phyloP scores from a whole-genome alignment of 2,113 vertebrate genomes.

The Chaetura pelagica region DNA sequence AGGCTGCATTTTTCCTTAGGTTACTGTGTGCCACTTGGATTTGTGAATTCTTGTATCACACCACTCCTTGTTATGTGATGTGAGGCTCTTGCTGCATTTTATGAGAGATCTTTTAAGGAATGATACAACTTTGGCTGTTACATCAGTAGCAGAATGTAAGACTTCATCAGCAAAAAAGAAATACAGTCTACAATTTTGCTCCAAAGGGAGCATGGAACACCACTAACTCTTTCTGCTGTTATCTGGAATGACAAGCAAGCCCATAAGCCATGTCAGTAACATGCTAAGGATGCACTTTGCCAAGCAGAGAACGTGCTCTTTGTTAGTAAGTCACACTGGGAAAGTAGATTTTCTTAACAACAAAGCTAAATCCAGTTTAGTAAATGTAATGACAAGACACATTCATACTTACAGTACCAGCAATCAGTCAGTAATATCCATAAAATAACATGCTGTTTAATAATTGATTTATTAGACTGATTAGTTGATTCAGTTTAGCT shows the following conservation, averaged over 20 bases:
- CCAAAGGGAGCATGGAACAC: background rate
- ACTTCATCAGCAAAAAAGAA: background rate
- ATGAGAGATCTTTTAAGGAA: background rate
- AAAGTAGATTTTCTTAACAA: conserved; percentile 22
- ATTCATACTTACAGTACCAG: background rate
- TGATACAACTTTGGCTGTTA: background rate
- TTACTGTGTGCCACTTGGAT: conserved; percentile 19
- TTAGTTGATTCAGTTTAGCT: background rate
- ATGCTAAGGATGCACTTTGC: conserved; percentile 61
- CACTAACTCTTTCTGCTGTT: background rate
- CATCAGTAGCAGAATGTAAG: background rate
- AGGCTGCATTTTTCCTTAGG: background rate
- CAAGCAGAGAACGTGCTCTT: conserved; percentile 74
- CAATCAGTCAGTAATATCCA: background rate
- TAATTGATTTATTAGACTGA: background rate
- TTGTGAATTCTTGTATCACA: conserved; percentile 17
- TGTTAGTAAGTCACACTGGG: conserved; percentile 44
- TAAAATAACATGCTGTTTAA: background rate
- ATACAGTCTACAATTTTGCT: background rate
- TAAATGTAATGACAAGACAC: conserved; percentile 11
- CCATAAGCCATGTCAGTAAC: conserved; percentile 54
- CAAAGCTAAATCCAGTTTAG: conserved; percentile 23
- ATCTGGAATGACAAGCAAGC: conserved; percentile 23
- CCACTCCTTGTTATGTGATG: background rate
- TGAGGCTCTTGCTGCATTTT: conserved; percentile 26